phyloP scores from a whole-genome alignment of 2,888 invertebrate genomes.

The Drosophila quinaria region DNA sequence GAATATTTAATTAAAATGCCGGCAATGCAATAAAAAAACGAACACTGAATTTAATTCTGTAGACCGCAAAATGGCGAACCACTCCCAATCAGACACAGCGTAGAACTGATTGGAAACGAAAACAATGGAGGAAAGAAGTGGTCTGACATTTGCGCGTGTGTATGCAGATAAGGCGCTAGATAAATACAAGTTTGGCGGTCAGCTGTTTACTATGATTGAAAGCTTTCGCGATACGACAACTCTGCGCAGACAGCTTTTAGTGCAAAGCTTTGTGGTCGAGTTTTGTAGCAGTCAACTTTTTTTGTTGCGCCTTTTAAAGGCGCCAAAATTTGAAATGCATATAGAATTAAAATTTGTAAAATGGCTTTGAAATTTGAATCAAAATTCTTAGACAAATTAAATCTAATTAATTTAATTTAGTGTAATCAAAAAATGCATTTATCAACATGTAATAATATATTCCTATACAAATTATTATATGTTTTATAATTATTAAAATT shows the following conservation, averaged over 20 bases:
- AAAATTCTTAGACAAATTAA: not conserved
- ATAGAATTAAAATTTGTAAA: not conserved
- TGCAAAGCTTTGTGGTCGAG: constrained; percentile 12
- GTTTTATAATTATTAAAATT: not conserved
- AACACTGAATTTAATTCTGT: constrained; percentile 32
- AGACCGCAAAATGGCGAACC: constrained; percentile 61
- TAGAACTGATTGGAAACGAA: constrained; percentile 65
- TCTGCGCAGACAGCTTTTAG: constrained; percentile 39
- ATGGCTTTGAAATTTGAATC: not conserved
- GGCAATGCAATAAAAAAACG: constrained; percentile 37
- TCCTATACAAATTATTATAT: not conserved
- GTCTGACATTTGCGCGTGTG: constrained; percentile 47
- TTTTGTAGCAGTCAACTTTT: constrained; percentile 31
- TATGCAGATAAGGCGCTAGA: constrained; percentile 61
- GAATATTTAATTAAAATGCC: constrained; percentile 48
- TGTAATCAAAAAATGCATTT: not conserved
- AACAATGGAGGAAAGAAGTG: constrained; percentile 55
- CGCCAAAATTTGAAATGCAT: constrained; percentile 37
- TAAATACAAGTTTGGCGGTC: constrained; percentile 67
- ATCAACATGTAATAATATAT: not conserved
- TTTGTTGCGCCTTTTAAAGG: fast-evolving
- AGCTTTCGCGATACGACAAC: constrained; percentile 43
- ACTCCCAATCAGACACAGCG: constrained; percentile 61
- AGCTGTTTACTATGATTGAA: constrained; percentile 45
- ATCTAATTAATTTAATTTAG: not conserved